Evolutionary conservation across 2,888 invertebrate species (phyloP).

Genomic region (Leptopterna dolabrata): DNA sequence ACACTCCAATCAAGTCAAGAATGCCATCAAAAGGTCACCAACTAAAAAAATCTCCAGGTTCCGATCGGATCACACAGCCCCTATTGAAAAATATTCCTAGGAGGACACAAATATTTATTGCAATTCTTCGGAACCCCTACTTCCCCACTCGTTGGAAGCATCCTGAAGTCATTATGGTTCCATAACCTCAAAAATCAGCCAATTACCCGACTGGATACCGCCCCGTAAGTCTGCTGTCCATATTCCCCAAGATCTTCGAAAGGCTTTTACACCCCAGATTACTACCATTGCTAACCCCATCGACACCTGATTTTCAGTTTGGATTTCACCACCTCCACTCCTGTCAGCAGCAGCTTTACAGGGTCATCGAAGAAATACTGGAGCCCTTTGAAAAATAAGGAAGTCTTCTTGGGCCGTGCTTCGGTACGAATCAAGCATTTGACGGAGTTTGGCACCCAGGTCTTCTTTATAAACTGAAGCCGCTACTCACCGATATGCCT

Average conservation of each 20-base stretch:
- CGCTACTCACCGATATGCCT: neutral
- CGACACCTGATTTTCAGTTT: no score
- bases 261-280: neutral
- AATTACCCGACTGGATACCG: neutral
- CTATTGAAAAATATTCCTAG: conserved; percentile 18
- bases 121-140: neutral
- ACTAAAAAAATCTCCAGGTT: conserved; percentile 32
- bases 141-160: neutral
- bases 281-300: neutral
- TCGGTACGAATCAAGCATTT: neutral
- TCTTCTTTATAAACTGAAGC: neutral
- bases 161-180: neutral
- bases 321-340: no score
- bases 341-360: no score
- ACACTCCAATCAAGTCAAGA: conserved; percentile 16
- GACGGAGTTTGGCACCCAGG: no score
- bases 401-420: neutral
- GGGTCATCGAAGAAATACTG: no score
- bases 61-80: conserved; percentile 31
- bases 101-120: neutral
- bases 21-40: neutral
- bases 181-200: neutral
- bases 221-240: neutral
- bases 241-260: neutral
- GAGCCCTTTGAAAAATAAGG: neutral